Conservation (phyloP, 1,140 invertebrate genomes). For the Neodiprion virginianus region DNA sequence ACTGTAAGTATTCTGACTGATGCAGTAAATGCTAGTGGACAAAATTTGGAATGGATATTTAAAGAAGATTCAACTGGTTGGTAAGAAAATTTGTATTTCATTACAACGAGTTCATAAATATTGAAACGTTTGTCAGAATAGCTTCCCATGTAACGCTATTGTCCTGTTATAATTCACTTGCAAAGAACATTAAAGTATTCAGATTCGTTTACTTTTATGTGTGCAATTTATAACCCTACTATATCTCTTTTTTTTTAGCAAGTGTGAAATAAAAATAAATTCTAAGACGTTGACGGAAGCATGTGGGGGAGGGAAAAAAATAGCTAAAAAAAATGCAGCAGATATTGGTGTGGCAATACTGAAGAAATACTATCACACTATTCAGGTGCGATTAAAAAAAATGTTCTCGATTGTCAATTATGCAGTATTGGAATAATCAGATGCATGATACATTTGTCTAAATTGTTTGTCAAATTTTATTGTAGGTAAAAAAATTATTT, state of each 20-base stretch:
- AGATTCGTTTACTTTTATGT: too few relatives aligned
- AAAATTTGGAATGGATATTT: constrained; percentile 44
- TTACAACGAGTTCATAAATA: too few relatives aligned
- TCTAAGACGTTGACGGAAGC: constrained; percentile 45
- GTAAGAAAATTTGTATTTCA: constrained; percentile 20
- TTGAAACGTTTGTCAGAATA: too few relatives aligned
- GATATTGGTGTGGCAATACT: constrained; percentile 51
- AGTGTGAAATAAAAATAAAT: constrained; percentile 49
- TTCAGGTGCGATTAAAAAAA: constrained; percentile 56
- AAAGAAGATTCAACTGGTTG: constrained; percentile 20
- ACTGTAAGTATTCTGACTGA: constrained; percentile 39
- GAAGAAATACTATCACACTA: constrained; percentile 61
- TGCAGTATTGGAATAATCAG: too few relatives aligned
- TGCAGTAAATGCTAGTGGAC: constrained; percentile 36
- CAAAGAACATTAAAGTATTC: too few relatives aligned
- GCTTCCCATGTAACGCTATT: too few relatives aligned
- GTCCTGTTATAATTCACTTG: too few relatives aligned
- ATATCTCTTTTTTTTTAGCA: constrained; percentile 31
- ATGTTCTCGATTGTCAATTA: background rate
- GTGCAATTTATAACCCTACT: too few relatives aligned
- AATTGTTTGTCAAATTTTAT: too few relatives aligned
- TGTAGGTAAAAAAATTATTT: constrained; percentile 39
- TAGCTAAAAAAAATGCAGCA: constrained; percentile 57
- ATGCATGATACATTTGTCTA: too few relatives aligned
- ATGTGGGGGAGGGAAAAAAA: constrained; percentile 47